phyloP scores from a whole-genome alignment of 1,140 invertebrate species.

The Aphaenogaster rudis region DNA sequence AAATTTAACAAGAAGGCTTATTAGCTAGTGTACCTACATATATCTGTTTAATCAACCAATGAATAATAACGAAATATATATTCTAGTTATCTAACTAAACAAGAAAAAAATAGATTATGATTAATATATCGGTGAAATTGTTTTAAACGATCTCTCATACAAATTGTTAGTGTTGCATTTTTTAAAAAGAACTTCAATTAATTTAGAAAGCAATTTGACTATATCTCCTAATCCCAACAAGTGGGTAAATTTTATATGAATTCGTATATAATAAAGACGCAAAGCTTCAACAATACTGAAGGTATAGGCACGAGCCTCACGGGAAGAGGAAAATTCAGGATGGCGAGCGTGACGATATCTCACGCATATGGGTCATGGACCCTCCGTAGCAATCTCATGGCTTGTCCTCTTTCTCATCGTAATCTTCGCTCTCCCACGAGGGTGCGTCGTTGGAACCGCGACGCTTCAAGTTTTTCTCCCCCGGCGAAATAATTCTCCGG shows the following conservation, averaged over 20 bases:
- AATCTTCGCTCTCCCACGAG: slow-evolving; percentile 38
- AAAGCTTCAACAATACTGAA: slow-evolving; percentile 8
- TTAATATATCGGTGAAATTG: background rate
- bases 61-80: background rate
- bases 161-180: background rate
- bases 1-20: slow-evolving; percentile 21
- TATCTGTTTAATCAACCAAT: background rate
- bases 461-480: slow-evolving; percentile 57
- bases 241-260: slow-evolving; percentile 42
- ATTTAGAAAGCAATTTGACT: background rate
- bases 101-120: background rate
- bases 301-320: slow-evolving; percentile 1
- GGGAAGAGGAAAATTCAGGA: slow-evolving; percentile 54
- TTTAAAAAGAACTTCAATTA: background rate
- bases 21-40: background rate
- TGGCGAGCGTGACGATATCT: slow-evolving; percentile 48
- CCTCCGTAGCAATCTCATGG: slow-evolving; percentile 47
- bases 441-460: slow-evolving; percentile 45
- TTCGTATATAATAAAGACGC: slow-evolving; percentile 9
- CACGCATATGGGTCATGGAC: slow-evolving; percentile 66
- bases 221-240: slow-evolving; percentile 21
- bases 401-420: slow-evolving; percentile 25
- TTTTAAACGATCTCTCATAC: background rate
- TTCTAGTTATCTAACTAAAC: background rate
- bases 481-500: slow-evolving; percentile 74